Conservation (phyloP, 2,797 vertebrate genomes). For the Sebastes iracundus region DNA sequence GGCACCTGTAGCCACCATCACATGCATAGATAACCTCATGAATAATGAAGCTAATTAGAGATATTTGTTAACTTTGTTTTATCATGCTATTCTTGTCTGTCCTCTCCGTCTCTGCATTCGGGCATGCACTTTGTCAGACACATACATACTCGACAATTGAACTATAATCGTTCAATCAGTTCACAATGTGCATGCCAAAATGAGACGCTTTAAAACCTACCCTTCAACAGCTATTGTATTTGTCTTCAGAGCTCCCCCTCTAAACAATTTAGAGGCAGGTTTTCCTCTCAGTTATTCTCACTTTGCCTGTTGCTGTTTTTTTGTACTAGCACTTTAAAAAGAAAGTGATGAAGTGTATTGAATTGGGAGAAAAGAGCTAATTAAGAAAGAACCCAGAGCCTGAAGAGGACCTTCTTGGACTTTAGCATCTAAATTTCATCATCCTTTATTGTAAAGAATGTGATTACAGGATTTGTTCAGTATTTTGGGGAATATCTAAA, state of each 20-base stretch:
- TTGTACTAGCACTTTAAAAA: neutral
- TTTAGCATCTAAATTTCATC: neutral
- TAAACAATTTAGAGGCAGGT: neutral
- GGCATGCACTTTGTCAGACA: neutral
- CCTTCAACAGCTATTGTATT: neutral
- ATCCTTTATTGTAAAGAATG: neutral
- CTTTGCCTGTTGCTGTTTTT: neutral
- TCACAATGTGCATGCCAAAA: constrained; percentile 6
- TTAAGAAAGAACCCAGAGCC: neutral
- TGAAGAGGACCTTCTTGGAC: neutral
- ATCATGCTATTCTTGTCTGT: neutral
- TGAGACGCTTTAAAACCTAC: neutral
- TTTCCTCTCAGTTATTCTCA: constrained; percentile 7
- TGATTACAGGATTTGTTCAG: neutral
- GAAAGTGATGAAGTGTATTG: constrained; percentile 16
- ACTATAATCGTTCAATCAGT: neutral
- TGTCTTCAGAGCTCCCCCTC: neutral
- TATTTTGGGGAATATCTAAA: neutral
- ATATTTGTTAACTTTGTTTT: neutral
- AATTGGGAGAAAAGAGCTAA: neutral
- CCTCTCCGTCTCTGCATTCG: neutral
- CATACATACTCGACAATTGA: neutral
- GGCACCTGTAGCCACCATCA: constrained; percentile 1
- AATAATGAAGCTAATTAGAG: neutral
- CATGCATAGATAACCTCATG: neutral